Evolutionary conservation across 2,888 invertebrate genomes (phyloP).

Genomic region (Salpingus planirostris): DNA sequence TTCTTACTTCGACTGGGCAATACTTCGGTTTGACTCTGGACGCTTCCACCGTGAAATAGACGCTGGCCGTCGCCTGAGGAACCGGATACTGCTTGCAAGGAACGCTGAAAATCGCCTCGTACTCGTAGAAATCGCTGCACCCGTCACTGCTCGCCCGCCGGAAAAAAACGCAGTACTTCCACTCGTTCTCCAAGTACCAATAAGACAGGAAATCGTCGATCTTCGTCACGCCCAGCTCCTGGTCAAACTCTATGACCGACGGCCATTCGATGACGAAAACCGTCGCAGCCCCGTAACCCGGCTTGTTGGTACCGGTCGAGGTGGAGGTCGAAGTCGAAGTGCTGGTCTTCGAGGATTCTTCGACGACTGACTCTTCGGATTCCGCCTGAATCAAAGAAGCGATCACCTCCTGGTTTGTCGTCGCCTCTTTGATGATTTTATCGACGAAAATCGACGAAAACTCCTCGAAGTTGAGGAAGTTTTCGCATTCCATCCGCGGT

Average conservation of each 20-base stretch:
- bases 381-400: neutral
- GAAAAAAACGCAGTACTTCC: slow-evolving; percentile 7
- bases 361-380: neutral
- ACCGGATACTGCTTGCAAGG: slow-evolving; percentile 18
- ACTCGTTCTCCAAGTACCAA: slow-evolving; percentile 8
- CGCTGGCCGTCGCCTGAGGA: slow-evolving; percentile 16
- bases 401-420: neutral
- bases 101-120: slow-evolving; percentile 15
- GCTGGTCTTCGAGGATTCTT: neutral
- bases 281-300: neutral
- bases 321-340: neutral
- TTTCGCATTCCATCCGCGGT: slow-evolving; percentile 4
- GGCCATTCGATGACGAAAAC: slow-evolving; percentile 8
- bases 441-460: slow-evolving; percentile 6
- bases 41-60: slow-evolving; percentile 16
- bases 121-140: slow-evolving; percentile 5
- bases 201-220: slow-evolving; percentile 7
- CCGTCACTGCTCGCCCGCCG: slow-evolving; percentile 2
- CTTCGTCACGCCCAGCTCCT: slow-evolving; percentile 5
- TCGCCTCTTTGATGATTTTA: slow-evolving; percentile 2
- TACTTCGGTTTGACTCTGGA: slow-evolving; percentile 12
- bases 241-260: slow-evolving; percentile 5
- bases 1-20: slow-evolving; percentile 14
- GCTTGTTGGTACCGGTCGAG: neutral
- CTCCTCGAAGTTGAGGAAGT: slow-evolving; percentile 2